phyloP scores from a whole-genome alignment of 2,888 invertebrate genomes.

The Watsonalla cultraria region DNA sequence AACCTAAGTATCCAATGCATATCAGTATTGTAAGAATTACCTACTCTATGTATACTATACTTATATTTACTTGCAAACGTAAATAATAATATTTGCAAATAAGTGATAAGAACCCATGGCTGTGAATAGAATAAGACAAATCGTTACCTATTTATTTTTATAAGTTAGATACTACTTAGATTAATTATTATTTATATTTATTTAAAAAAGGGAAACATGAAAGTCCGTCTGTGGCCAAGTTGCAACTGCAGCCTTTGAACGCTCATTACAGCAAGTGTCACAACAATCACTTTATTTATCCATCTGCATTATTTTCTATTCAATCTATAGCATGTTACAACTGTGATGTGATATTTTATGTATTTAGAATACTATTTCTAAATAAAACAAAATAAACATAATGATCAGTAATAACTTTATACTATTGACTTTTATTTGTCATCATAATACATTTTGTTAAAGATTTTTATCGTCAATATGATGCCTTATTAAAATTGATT shows the following conservation, averaged over 20 bases:
- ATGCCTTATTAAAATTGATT: no score
- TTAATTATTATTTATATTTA: no score
- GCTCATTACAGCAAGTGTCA: no score
- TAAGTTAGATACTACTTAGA: background rate
- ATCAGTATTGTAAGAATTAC: background rate
- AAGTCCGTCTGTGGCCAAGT: no score
- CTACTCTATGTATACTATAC: background rate
- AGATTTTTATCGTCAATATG: no score
- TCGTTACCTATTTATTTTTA: background rate
- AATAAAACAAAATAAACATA: slow-evolving; percentile 1
- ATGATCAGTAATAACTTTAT: background rate
- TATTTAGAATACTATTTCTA: background rate
- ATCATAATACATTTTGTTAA: no score
- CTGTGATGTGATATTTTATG: slow-evolving; percentile 7
- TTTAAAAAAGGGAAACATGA: no score
- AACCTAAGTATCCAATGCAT: background rate
- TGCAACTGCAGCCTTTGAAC: no score
- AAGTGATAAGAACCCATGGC: slow-evolving; percentile 19
- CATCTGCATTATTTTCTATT: no score
- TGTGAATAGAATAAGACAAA: slow-evolving; percentile 1
- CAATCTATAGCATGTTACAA: no score
- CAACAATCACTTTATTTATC: no score
- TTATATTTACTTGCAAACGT: background rate
- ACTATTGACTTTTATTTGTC: background rate
- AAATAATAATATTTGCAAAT: background rate